Conservation (phyloP, 2,888 invertebrate species). For the Sminthurinus aureus region DNA sequence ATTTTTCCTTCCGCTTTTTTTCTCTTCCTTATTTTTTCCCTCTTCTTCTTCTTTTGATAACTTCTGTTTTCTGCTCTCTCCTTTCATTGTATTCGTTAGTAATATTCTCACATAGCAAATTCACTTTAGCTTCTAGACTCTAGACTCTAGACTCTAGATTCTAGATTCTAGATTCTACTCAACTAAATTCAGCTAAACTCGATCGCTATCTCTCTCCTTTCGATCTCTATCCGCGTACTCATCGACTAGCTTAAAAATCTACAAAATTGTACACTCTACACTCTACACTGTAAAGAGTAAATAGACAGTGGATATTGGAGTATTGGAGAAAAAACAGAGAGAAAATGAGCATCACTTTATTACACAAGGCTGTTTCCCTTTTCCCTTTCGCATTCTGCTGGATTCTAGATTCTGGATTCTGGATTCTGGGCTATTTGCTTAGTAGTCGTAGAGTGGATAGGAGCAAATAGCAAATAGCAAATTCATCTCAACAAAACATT, state of each 20-base stretch:
- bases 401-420: not conserved
- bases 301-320: not conserved
- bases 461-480: not conserved
- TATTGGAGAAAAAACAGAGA: not conserved
- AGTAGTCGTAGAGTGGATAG: conserved; percentile 6
- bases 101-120: conserved; percentile 14
- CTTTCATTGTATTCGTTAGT: not conserved
- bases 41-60: not conserved
- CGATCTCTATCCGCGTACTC: no score
- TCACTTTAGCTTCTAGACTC: not conserved
- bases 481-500: conserved; percentile 30
- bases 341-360: conserved; percentile 37
- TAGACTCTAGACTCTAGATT: no score
- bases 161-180: not conserved
- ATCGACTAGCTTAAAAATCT: not conserved
- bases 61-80: not conserved
- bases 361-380: not conserved
- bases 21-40: not conserved
- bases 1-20: not conserved
- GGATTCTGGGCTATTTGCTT: not conserved
- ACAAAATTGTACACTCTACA: not conserved
- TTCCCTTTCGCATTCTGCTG: not conserved
- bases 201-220: no score
- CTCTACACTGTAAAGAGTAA: no score
- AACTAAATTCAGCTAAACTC: not conserved